Conservation (phyloP, 2,888 invertebrate genomes). For the Hartigia nigra region DNA sequence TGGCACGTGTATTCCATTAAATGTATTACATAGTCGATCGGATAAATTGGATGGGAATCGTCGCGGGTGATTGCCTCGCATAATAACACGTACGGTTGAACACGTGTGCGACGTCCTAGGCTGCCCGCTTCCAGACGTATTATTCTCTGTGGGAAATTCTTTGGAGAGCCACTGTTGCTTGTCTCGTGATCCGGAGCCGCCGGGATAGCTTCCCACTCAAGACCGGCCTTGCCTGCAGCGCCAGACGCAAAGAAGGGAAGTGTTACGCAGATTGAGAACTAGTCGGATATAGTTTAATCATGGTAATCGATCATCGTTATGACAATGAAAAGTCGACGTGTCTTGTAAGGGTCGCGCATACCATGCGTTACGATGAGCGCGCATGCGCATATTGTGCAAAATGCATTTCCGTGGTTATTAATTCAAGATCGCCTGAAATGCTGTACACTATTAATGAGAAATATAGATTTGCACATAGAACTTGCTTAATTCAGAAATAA, state of each 20-base stretch:
- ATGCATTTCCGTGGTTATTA: background rate
- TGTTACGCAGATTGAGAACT: constrained; percentile 19
- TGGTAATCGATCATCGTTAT: constrained; percentile 19
- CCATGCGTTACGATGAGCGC: background rate
- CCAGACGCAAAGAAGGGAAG: constrained; percentile 15
- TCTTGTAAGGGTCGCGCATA: background rate
- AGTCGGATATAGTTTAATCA: constrained; percentile 16
- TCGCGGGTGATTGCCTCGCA: background rate
- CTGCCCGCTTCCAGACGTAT: background rate
- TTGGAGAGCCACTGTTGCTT: background rate
- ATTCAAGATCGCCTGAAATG: background rate
- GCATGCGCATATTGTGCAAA: background rate
- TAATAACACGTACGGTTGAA: background rate
- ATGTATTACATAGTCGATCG: background rate
- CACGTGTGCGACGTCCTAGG: background rate
- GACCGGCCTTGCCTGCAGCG: constrained; percentile 15
- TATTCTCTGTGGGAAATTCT: background rate
- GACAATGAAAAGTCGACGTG: constrained; percentile 25
- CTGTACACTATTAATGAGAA: background rate
- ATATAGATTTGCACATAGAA: background rate
- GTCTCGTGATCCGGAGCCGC: constrained; percentile 2
- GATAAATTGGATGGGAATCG: background rate
- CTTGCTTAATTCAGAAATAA: background rate
- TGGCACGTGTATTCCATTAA: background rate
- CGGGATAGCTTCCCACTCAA: background rate